phyloP scores from a whole-genome alignment of 2,888 invertebrate genomes.

The Caenorhabditis sp. region DNA sequence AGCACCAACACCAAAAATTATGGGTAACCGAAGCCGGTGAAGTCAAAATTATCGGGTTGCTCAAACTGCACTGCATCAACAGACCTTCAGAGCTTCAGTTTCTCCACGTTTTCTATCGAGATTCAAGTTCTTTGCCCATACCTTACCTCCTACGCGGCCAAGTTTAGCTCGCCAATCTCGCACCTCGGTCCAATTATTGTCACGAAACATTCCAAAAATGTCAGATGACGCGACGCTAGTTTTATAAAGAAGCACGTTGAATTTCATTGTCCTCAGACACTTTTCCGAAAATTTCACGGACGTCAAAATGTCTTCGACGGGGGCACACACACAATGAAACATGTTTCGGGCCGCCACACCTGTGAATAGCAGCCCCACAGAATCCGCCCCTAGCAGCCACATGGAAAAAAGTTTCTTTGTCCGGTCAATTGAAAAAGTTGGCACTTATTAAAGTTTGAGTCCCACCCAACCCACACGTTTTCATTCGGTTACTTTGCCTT shows the following conservation, averaged over 20 bases:
- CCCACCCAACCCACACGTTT: slow-evolving; percentile 2
- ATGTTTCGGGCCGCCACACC: neutral
- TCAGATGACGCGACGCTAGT: slow-evolving; percentile 53
- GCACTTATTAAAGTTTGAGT: slow-evolving; percentile 2
- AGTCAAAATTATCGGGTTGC: neutral
- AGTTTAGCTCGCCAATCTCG: slow-evolving; percentile 15
- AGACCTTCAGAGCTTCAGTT: neutral
- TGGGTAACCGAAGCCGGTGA: slow-evolving; percentile 1
- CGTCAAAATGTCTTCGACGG: slow-evolving; percentile 4
- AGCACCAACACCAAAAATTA: neutral
- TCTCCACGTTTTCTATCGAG: neutral
- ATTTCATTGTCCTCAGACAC: slow-evolving; percentile 2
- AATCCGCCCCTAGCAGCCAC: slow-evolving; percentile 5
- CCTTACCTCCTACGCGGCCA: slow-evolving; percentile 29
- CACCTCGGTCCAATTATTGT: neutral
- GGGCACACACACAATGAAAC: slow-evolving; percentile 11
- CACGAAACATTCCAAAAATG: slow-evolving; percentile 53
- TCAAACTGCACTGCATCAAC: neutral
- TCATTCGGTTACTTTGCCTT: too few relatives aligned
- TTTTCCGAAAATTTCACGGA: neutral
- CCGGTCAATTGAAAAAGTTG: neutral
- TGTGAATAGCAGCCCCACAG: slow-evolving; percentile 2
- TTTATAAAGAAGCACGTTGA: slow-evolving; percentile 45
- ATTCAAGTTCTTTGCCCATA: neutral
- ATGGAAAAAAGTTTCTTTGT: neutral